phyloP scores from a whole-genome alignment of 2,888 invertebrate species.

The Protonemura montana region DNA sequence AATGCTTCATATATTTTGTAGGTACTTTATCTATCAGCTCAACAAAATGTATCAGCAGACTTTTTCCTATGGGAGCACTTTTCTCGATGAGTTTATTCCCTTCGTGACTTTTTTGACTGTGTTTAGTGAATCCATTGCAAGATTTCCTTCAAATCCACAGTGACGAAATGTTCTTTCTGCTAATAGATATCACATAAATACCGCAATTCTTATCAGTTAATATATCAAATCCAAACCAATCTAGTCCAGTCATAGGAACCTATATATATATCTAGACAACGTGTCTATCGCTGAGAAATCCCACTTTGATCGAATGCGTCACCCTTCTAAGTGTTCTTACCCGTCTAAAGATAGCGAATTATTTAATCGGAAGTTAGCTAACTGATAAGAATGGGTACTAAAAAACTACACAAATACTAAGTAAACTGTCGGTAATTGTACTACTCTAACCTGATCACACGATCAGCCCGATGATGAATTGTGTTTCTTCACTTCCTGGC shows the following conservation, averaged over 20 bases:
- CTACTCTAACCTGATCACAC: neutral
- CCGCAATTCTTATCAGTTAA: neutral
- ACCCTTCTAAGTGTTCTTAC: neutral
- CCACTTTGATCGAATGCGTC: neutral
- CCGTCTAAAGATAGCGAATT: neutral
- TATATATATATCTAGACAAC: neutral
- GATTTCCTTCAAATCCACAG: no score
- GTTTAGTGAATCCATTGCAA: no score
- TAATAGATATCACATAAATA: neutral
- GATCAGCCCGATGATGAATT: neutral
- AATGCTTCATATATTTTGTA: no score
- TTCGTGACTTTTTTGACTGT: no score
- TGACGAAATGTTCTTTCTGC: no score
- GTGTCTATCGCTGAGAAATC: neutral
- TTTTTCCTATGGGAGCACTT: no score
- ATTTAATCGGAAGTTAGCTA: neutral
- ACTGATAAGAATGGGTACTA: neutral
- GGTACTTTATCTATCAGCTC: no score
- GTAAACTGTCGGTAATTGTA: neutral
- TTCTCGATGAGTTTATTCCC: no score
- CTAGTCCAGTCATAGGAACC: neutral
- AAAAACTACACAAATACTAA: neutral
- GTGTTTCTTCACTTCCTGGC: conserved; percentile 7
- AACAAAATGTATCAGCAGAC: no score
- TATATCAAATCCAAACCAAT: neutral